Evolutionary conservation across 92 coral and sea anemone genomes (phyloP).

Genomic region (Porites rus): DNA sequence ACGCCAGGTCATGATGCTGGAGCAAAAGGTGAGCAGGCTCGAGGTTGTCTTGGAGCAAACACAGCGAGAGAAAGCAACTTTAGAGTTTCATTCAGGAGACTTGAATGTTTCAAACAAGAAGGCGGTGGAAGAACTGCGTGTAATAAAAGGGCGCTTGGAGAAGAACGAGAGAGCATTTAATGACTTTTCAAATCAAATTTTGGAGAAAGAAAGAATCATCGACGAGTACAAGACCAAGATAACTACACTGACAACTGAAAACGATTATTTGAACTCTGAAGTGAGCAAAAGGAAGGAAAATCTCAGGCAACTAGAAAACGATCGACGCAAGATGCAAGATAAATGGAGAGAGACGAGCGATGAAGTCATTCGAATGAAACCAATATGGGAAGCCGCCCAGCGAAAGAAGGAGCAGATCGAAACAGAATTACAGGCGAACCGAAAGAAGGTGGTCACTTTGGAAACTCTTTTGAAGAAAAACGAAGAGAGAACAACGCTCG

Average conservation of each 20-base stretch:
- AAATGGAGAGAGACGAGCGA: slow-evolving; percentile 75
- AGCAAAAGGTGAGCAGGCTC: slow-evolving; percentile 80
- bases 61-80: slow-evolving; percentile 66
- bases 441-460: slow-evolving; percentile 71
- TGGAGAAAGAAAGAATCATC: slow-evolving; percentile 60
- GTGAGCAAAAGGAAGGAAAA: slow-evolving; percentile 62
- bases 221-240: slow-evolving; percentile 79
- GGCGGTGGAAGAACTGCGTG: slow-evolving; percentile 73
- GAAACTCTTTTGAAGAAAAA: slow-evolving; percentile 71
- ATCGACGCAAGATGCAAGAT: slow-evolving; percentile 77
- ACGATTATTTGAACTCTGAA: slow-evolving; percentile 71
- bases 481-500: slow-evolving; percentile 60
- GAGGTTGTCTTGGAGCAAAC: slow-evolving; percentile 78
- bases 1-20: slow-evolving; percentile 83
- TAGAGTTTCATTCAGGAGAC: slow-evolving; percentile 80
- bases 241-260: slow-evolving; percentile 67
- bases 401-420: slow-evolving; percentile 89
- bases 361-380: slow-evolving; percentile 79
- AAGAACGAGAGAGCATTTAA: slow-evolving; percentile 72
- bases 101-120: slow-evolving; percentile 71
- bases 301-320: slow-evolving; percentile 70
- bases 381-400: slow-evolving; percentile 77
- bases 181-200: slow-evolving; percentile 49
- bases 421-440: slow-evolving; percentile 70
- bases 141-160: slow-evolving; percentile 83